A percentile compares a stretch with the other conserved stretches of the same genome.
phyloP scores from a whole-genome alignment of 2,113 vertebrate species.

The Nansenia antarctica region DNA sequence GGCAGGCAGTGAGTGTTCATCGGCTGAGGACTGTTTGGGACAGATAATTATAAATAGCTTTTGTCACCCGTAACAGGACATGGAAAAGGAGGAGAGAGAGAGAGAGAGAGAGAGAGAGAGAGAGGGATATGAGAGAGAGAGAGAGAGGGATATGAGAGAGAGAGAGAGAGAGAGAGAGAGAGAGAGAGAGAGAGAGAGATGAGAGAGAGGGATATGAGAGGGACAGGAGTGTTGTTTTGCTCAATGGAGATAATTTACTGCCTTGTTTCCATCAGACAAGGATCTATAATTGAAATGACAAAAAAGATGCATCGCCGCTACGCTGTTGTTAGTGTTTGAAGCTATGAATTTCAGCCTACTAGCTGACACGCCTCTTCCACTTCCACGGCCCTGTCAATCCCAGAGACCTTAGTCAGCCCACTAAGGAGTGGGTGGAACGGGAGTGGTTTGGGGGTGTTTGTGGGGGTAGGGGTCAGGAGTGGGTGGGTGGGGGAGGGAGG shows the following conservation, averaged over 20 bases:
- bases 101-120: constrained; percentile 2
- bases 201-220: no score
- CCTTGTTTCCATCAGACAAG: constrained; percentile 67
- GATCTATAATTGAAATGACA: constrained; percentile 85
- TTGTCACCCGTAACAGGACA: constrained; percentile 34
- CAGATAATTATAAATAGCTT: constrained; percentile 65
- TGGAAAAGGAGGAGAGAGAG: no score
- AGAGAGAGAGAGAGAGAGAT: neutral
- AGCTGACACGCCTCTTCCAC: constrained; percentile 44
- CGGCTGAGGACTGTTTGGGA: constrained; percentile 23
- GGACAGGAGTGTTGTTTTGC: neutral
- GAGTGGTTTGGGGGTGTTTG: constrained; percentile 7
- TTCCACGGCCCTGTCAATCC: constrained; percentile 59
- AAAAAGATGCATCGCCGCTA: constrained; percentile 75
- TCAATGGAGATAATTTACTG: constrained; percentile 67
- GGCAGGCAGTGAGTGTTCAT: neutral
- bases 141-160: no score
- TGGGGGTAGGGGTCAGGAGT: neutral
- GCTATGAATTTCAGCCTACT: constrained; percentile 63
- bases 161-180: neutral
- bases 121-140: no score
- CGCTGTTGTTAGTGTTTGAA: constrained; percentile 64
- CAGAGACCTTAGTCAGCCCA: constrained; percentile 8
- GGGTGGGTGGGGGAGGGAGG: neutral
- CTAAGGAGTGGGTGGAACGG: neutral